A percentile compares a stretch with the other conserved stretches of the same genome.
These are phyloP conservation scores for Gadus chalcogrammus DNA, from an alignment of 2,113 vertebrate species.

Conservation along the genomic window DNA sequence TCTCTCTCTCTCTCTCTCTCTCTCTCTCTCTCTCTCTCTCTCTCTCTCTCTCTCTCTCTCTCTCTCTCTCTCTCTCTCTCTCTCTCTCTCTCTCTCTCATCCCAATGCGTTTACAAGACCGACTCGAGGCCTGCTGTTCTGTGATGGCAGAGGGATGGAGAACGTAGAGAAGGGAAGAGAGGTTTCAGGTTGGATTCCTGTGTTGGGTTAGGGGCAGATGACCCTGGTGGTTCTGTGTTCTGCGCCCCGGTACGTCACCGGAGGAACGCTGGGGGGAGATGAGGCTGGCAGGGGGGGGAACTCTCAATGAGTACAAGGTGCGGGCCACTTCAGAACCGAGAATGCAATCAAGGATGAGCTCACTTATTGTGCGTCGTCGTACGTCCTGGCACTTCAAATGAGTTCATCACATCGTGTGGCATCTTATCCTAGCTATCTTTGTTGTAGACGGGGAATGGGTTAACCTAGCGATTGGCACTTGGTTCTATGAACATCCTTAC, in stretches of 20 bases:
- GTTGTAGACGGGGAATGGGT: no score
- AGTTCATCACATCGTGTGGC: no score
- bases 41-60: conserved; percentile 5
- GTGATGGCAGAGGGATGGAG: conserved; percentile 15
- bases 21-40: no score
- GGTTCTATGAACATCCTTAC: no score
- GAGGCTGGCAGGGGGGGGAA: not conserved
- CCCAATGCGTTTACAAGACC: conserved; percentile 24
- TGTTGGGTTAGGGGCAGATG: conserved; percentile 40
- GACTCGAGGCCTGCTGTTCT: conserved; percentile 24
- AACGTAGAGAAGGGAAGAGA: conserved; percentile 25
- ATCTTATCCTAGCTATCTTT: no score
- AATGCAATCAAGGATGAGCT: no score
- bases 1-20: conserved; percentile 1
- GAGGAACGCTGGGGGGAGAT: conserved; percentile 29
- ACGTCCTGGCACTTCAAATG: no score
- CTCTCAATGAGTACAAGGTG: conserved; percentile 40
- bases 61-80: conserved; percentile 5
- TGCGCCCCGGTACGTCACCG: conserved; percentile 22
- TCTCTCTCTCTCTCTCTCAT: no score
- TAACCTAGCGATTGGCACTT: no score
- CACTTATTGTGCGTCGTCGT: no score
- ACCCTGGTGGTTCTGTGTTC: conserved; percentile 39
- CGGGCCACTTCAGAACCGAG: conserved; percentile 21
- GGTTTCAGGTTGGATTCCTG: conserved; percentile 3